phyloP scores from a whole-genome alignment of 2,888 invertebrate species.

The Drosophila maculinotata region DNA sequence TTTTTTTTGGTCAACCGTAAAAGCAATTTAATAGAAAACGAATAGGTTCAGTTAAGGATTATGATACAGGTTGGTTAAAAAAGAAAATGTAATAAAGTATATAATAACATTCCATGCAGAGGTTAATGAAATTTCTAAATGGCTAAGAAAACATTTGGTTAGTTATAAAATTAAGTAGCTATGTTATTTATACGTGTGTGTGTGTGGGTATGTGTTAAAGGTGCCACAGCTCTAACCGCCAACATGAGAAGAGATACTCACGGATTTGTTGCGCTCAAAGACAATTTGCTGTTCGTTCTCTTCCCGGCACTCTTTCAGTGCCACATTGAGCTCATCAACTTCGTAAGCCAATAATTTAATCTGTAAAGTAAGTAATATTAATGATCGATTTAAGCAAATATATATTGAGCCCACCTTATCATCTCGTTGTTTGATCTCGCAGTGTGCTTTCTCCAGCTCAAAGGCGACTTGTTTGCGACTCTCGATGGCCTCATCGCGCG shows the following conservation, averaged over 20 bases:
- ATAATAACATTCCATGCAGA: slow-evolving; percentile 22
- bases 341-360: slow-evolving; percentile 89
- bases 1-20: slow-evolving; percentile 8
- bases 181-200: slow-evolving; percentile 17
- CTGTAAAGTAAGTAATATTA: slow-evolving; percentile 50
- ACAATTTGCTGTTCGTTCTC: slow-evolving; percentile 87
- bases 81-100: slow-evolving; percentile 19
- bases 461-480: slow-evolving; percentile 86
- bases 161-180: slow-evolving; percentile 31
- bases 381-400: neutral
- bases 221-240: slow-evolving; percentile 73
- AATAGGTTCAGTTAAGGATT: slow-evolving; percentile 14
- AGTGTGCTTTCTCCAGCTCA: slow-evolving; percentile 80
- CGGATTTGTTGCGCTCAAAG: slow-evolving; percentile 86
- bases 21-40: slow-evolving; percentile 38
- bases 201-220: slow-evolving; percentile 39
- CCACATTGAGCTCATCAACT: slow-evolving; percentile 90
- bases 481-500: slow-evolving; percentile 89
- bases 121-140: slow-evolving; percentile 18
- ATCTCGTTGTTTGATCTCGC: slow-evolving; percentile 82
- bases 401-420: slow-evolving; percentile 76
- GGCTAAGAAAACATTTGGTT: slow-evolving; percentile 36
- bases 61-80: slow-evolving; percentile 27
- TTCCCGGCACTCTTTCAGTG: slow-evolving; percentile 86
- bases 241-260: slow-evolving; percentile 85